Evolutionary conservation across 2,888 invertebrate species (phyloP).

Genomic region (Lasiommata megera): DNA sequence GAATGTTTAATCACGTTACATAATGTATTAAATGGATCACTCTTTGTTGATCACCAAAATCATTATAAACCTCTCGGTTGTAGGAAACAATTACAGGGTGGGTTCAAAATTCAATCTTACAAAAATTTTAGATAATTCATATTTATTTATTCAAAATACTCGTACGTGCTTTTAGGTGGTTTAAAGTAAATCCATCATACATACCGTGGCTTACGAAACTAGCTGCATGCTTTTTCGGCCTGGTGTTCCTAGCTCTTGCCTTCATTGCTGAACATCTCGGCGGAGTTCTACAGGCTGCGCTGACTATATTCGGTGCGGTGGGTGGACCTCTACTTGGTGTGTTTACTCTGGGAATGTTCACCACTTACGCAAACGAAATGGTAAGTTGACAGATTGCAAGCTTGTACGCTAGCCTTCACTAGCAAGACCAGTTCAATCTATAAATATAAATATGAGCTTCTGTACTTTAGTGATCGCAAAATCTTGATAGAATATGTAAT

Average conservation of each 20-base stretch:
- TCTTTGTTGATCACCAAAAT: too few relatives aligned
- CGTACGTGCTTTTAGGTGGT: conserved; percentile 57
- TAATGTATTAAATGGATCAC: too few relatives aligned
- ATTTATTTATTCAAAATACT: too few relatives aligned
- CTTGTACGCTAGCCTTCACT: too few relatives aligned
- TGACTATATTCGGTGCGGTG: conserved; percentile 93
- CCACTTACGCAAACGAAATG: conserved; percentile 86
- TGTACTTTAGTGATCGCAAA: too few relatives aligned
- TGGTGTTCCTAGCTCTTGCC: conserved; percentile 89
- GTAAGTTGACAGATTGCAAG: conserved; percentile 54
- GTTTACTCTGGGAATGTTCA: conserved; percentile 93
- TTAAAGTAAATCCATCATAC: conserved; percentile 48
- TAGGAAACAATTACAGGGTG: too few relatives aligned
- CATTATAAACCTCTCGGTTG: too few relatives aligned
- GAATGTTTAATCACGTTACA: too few relatives aligned
- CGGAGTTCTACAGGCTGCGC: conserved; percentile 92
- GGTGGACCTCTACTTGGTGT: conserved; percentile 93
- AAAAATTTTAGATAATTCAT: too few relatives aligned
- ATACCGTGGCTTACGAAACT: conserved; percentile 83
- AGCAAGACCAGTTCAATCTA: neutral
- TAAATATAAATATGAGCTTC: too few relatives aligned
- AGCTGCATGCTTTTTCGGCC: conserved; percentile 87
- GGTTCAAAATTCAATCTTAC: too few relatives aligned
- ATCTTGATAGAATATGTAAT: too few relatives aligned
- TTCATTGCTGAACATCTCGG: conserved; percentile 91